Conservation (phyloP, 2,113 vertebrate species). For the Lepisosteus osseus region DNA sequence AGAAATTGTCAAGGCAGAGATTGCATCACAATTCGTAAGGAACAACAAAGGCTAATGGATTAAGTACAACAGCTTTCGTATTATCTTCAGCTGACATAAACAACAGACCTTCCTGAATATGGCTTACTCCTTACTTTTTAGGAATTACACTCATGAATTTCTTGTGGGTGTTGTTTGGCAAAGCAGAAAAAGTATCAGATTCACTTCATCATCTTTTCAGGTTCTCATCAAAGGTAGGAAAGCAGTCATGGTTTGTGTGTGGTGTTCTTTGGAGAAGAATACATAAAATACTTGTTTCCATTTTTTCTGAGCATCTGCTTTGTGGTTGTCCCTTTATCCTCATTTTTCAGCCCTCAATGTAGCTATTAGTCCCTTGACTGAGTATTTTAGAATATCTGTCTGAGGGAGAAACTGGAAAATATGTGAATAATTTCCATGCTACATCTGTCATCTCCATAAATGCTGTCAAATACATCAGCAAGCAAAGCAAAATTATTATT, state of each 20-base stretch:
- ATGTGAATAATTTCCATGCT: neutral
- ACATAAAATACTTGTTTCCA: neutral
- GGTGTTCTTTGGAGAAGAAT: neutral
- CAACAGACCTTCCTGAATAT: neutral
- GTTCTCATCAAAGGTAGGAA: too few relatives aligned
- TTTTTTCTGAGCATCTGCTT: slow-evolving; percentile 3
- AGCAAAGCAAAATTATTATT: neutral
- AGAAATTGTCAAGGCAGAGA: neutral
- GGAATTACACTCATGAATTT: too few relatives aligned
- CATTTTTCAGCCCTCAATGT: neutral
- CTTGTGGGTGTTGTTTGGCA: too few relatives aligned
- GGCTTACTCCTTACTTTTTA: neutral
- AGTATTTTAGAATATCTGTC: neutral
- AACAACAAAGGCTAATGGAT: slow-evolving; percentile 3
- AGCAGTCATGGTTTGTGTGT: too few relatives aligned
- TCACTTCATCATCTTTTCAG: too few relatives aligned
- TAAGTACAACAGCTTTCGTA: neutral
- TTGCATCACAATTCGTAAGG: slow-evolving; percentile 7
- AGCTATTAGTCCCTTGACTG: neutral
- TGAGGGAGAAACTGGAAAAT: neutral
- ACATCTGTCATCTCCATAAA: slow-evolving; percentile 7
- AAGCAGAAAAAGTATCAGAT: too few relatives aligned
- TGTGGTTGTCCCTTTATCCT: neutral
- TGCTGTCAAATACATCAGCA: neutral
- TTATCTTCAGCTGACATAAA: neutral